Evolutionary conservation across 1,140 invertebrate genomes (phyloP), one percentile per base, ranked within the genome.

Genomic region (Panagrolaimus sp.): DNA sequence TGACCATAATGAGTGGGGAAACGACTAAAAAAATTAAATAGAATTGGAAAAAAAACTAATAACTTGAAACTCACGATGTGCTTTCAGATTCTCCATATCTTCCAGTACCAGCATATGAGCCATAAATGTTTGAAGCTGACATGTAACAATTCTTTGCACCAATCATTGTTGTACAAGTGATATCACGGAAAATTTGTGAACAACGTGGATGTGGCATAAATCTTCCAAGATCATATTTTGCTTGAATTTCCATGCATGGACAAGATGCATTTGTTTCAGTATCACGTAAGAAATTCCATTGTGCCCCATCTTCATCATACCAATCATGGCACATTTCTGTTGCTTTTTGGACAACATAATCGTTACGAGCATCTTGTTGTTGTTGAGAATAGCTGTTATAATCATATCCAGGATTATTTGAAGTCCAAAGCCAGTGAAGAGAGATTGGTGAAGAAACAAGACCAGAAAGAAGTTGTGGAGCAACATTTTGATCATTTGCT

Each of bases 201-300:
- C 80, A 82, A 38, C 80, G 72, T 26, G 80, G 80, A 81, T 82
- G 80, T 12, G 80, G 80, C 80, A 82, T 82, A 62, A 83, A 82
- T 28, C 80, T 67, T n/a, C 80, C 80, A 28, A 82, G 44, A 65
- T 82, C 80, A 26, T 73, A 71, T 66, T 77, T 73, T 12, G 80
- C 80, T 67, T 82, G 80, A 26, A 58, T 67, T 66, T 83, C 82
- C 46, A 83, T 71, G 63, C 80, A 82, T n/a, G 80, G 80, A 66
- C 80, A 82, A 1, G 82, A 83, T n/a, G 79, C 71, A 65, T 82
- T 82, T 28, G 80, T 83, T 71, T 82, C 80, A n/a, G 74, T 77
- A 44, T 82, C 82, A 43, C 78, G 65, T 26, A 74, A 80, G 58
- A 81, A 81, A 63, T 81, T 81, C 67, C 68, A 81, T 65, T 79